Percentiles rank a stretch among this genome's conserved stretches.
phyloP scores from a whole-genome alignment of 2,797 vertebrate species.

The Trichosurus vulpecula region DNA sequence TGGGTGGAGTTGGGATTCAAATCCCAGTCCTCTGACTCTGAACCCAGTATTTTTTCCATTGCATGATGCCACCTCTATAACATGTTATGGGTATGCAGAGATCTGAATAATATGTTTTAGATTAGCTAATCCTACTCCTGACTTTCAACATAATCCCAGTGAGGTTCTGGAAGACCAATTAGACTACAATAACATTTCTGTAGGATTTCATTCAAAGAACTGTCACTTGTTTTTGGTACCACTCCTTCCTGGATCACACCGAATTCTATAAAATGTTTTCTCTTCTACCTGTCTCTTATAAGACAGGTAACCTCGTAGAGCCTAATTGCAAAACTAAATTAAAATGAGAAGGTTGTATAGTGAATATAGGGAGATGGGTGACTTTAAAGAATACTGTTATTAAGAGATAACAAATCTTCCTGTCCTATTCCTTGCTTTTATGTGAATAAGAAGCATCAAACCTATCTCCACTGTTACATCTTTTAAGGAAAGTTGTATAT shows the following conservation, averaged over 20 bases:
- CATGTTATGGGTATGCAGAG: no score
- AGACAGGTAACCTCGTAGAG: neutral
- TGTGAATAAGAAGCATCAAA: neutral
- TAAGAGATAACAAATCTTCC: neutral
- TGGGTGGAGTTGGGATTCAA: no score
- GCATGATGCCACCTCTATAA: no score
- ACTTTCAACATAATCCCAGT: no score
- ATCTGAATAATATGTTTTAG: no score
- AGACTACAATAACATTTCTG: neutral
- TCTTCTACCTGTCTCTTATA: no score
- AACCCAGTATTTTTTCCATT: no score
- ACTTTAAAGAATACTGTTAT: neutral
- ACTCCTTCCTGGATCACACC: neutral
- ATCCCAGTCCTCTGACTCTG: no score
- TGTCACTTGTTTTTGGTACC: neutral
- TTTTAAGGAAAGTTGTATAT: neutral
- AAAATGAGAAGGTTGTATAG: neutral
- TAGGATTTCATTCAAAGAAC: neutral
- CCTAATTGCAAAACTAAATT: neutral
- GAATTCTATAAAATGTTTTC: neutral
- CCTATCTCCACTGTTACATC: neutral
- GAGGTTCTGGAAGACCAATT: neutral
- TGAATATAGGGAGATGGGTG: neutral
- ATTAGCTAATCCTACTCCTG: no score
- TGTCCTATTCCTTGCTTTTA: neutral